Conservation (phyloP, 1,140 invertebrate species). For the Drosophila prosaltans region DNA sequence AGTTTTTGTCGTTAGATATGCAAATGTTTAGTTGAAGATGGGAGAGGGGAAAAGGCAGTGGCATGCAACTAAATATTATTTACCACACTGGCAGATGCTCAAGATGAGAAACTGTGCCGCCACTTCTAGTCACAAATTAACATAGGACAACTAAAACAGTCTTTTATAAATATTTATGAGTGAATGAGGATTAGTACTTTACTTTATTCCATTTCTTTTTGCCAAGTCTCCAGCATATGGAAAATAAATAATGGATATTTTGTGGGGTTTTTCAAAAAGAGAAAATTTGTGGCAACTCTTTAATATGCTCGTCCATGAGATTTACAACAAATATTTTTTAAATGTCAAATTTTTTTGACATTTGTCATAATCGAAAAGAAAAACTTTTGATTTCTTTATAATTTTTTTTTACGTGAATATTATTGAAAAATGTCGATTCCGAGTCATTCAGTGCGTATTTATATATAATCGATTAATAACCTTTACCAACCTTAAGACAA, state of each 20-base stretch:
- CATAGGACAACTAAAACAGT: constrained; percentile 75
- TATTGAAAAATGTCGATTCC: neutral
- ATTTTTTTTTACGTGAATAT: neutral
- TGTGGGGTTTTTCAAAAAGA: neutral
- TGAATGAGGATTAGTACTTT: constrained; percentile 37
- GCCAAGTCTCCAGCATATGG: neutral
- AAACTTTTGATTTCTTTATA: neutral
- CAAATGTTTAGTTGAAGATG: constrained; percentile 49
- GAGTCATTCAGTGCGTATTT: neutral
- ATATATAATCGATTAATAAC: too few relatives aligned
- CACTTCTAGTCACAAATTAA: constrained; percentile 65
- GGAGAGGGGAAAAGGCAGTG: constrained; percentile 21
- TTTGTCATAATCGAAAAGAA: neutral
- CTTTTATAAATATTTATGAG: constrained; percentile 74
- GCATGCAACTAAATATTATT: constrained; percentile 73
- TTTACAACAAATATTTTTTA: neutral
- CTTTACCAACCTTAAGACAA: too few relatives aligned
- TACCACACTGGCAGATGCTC: constrained; percentile 76
- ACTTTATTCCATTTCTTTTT: constrained; percentile 14
- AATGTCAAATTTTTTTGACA: neutral
- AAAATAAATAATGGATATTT: constrained; percentile 1
- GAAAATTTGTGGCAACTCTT: neutral
- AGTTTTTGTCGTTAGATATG: constrained; percentile 80
- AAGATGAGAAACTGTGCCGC: constrained; percentile 65
- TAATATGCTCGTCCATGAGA: neutral